Evolutionary conservation across 2,113 vertebrate species (phyloP).

Genomic region (Brachyhypopomus gauderio): DNA sequence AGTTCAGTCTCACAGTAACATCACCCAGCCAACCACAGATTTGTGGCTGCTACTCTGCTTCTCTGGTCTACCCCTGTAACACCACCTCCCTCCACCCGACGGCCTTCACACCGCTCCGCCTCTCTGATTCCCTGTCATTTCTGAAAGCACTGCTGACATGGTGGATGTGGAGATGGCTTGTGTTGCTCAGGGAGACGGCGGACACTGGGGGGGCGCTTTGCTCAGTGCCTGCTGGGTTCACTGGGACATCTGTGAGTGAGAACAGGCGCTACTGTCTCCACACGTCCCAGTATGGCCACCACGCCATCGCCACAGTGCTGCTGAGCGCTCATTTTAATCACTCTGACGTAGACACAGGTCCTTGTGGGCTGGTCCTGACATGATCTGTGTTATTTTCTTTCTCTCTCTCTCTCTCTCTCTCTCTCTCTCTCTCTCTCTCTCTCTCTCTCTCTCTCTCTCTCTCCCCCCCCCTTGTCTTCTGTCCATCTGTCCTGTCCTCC

Average conservation of each 20-base stretch:
- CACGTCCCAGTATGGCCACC: slow-evolving; percentile 2
- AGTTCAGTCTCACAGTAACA: slow-evolving; percentile 64
- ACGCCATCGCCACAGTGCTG: slow-evolving; percentile 15
- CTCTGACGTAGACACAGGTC: neutral
- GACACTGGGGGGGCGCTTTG: slow-evolving; percentile 26
- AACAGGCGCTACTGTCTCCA: slow-evolving; percentile 25
- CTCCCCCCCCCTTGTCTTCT: neutral
- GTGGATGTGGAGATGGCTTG: slow-evolving; percentile 11
- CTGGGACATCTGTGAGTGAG: slow-evolving; percentile 34
- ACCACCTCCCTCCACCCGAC: neutral
- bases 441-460: neutral
- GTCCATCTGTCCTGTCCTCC: too few species aligned
- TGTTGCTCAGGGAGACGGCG: slow-evolving; percentile 35
- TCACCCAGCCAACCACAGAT: slow-evolving; percentile 45
- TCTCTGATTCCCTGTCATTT: neutral
- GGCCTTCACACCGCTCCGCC: neutral
- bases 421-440: neutral
- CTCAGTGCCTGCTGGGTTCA: neutral
- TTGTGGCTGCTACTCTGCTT: slow-evolving; percentile 19
- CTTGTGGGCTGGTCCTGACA: neutral
- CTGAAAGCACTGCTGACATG: slow-evolving; percentile 3
- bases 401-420: neutral
- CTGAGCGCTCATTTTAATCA: slow-evolving; percentile 5
- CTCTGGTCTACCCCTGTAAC: neutral
- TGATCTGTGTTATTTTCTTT: neutral